Percentiles rank a stretch among this genome's conserved stretches.
Evolutionary conservation across 2,888 invertebrate species (phyloP).

Genomic region (Leptura quadrifasciata): DNA sequence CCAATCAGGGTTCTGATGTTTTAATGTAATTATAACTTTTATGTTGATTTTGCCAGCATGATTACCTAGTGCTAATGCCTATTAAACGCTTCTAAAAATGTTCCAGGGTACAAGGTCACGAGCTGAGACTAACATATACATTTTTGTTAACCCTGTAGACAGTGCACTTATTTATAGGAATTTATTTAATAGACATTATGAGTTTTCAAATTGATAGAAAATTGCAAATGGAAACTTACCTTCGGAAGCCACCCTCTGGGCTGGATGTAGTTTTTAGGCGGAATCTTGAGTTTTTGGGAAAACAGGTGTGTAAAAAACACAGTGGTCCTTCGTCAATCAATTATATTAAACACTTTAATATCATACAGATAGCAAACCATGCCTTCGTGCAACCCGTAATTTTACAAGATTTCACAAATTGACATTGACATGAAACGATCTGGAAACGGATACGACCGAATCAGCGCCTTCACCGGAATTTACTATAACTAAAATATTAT

Average conservation of each 20-base stretch:
- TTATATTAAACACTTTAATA: slow-evolving; percentile 57
- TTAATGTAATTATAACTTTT: not conserved
- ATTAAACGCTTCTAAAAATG: not conserved
- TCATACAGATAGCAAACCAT: slow-evolving; percentile 64
- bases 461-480: too few relatives aligned
- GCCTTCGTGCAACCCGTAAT: slow-evolving; percentile 55
- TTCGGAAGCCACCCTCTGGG: slow-evolving; percentile 88
- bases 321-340: slow-evolving; percentile 69
- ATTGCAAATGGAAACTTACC: slow-evolving; percentile 73
- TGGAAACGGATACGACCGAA: too few relatives aligned
- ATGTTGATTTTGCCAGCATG: not conserved
- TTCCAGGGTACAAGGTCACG: not conserved
- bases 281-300: slow-evolving; percentile 84
- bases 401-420: not conserved
- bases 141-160: not conserved
- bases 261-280: slow-evolving; percentile 86
- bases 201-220: slow-evolving; percentile 26
- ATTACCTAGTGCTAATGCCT: not conserved
- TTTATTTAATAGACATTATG: slow-evolving; percentile 43
- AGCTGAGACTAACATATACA: not conserved
- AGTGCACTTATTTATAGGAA: not conserved
- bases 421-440: too few relatives aligned
- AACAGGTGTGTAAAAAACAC: slow-evolving; percentile 71
- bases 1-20: not conserved
- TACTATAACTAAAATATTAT: too few relatives aligned